These are phyloP conservation scores for Syngnathus typhle DNA, from an alignment of 2,113 vertebrate genomes.

Conservation along the genomic window DNA sequence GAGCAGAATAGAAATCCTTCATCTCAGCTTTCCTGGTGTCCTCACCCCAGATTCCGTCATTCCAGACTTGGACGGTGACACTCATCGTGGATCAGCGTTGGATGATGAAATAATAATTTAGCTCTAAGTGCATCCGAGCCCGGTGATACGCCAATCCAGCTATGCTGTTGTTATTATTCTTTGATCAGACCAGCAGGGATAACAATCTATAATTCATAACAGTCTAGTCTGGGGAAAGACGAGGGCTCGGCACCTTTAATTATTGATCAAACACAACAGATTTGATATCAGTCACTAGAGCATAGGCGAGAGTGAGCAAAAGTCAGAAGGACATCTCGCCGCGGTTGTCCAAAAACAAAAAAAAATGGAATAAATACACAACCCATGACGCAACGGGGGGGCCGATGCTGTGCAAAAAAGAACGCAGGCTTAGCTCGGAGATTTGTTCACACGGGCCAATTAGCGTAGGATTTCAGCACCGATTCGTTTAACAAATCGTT, in stretches of 20 bases:
- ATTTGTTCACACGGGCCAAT: slow-evolving; percentile 22
- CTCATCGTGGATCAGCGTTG: slow-evolving; percentile 23
- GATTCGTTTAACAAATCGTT: slow-evolving; percentile 11
- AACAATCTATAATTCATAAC: slow-evolving; percentile 72
- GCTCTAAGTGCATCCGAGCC: slow-evolving; percentile 35
- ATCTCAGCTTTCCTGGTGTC: slow-evolving; percentile 3
- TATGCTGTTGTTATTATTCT: slow-evolving; percentile 65
- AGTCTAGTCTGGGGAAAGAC: slow-evolving; percentile 65
- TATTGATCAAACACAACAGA: slow-evolving; percentile 69
- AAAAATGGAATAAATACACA: slow-evolving; percentile 17
- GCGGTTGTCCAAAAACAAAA: slow-evolving; percentile 40
- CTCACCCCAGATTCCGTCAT: slow-evolving; percentile 19
- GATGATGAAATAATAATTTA: slow-evolving; percentile 45
- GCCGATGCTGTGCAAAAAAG: slow-evolving; percentile 32
- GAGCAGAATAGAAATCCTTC: slow-evolving; percentile 24
- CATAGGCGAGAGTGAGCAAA: slow-evolving; percentile 56
- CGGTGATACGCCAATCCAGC: slow-evolving; percentile 40
- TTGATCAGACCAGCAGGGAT: slow-evolving; percentile 69
- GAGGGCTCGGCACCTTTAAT: slow-evolving; percentile 61
- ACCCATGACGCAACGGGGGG: slow-evolving; percentile 9
- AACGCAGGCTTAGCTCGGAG: slow-evolving; percentile 29
- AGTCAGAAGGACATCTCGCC: slow-evolving; percentile 42
- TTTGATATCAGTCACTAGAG: slow-evolving; percentile 67
- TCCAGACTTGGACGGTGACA: slow-evolving; percentile 11
- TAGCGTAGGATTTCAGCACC: slow-evolving; percentile 20